These are phyloP conservation scores for Eospalax fontanierii DNA, from an alignment of 2,797 vertebrate species.

Conservation along the genomic window DNA sequence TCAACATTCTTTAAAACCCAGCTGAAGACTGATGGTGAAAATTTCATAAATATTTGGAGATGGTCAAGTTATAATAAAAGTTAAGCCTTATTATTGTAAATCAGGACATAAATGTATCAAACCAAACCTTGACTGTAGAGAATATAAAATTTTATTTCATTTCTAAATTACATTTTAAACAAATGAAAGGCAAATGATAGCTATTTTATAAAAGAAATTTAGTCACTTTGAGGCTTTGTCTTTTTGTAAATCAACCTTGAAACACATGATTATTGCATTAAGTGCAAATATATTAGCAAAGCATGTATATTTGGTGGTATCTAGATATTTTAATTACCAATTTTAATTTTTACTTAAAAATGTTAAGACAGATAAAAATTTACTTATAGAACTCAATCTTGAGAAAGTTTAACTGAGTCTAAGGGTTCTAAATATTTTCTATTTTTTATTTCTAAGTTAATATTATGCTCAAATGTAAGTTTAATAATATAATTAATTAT, in stretches of 20 bases:
- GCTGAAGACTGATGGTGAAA: not conserved
- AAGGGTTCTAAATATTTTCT: not conserved
- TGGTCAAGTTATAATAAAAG: not conserved
- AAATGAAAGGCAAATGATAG: not conserved
- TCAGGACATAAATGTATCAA: constrained; percentile 16
- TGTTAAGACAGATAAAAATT: constrained; percentile 33
- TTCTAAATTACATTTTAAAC: constrained; percentile 27
- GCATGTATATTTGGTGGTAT: not conserved
- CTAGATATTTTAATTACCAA: constrained; percentile 1
- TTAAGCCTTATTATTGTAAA: not conserved
- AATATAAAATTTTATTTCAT: not conserved
- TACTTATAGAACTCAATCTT: not conserved
- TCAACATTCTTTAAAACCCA: constrained; percentile 23
- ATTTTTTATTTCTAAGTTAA: constrained; percentile 53
- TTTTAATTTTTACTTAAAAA: constrained; percentile 44
- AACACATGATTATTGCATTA: not conserved
- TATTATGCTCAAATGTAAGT: not conserved
- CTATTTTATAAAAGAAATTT: constrained; percentile 1
- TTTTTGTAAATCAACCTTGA: constrained; percentile 54
- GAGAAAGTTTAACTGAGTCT: not conserved
- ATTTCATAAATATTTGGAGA: not conserved
- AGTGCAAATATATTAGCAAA: not conserved
- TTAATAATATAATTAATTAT: constrained; percentile 41
- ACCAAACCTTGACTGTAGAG: constrained; percentile 33
- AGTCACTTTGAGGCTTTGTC: not conserved